These are phyloP conservation scores for Arvicanthis niloticus DNA, from an alignment of 2,113 vertebrate species.

Conservation along the genomic window DNA sequence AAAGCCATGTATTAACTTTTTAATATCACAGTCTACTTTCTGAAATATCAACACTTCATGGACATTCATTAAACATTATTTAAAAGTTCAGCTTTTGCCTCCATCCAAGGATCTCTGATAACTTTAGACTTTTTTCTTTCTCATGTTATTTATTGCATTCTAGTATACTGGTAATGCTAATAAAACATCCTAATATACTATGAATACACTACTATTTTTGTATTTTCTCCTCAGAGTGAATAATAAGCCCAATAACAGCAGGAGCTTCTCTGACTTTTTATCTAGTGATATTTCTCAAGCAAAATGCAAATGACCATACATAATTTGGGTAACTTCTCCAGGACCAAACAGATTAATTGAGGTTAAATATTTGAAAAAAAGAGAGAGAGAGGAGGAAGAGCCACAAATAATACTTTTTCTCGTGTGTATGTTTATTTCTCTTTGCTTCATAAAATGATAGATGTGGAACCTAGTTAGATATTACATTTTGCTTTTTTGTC, in stretches of 20 bases:
- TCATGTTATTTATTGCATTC: background rate
- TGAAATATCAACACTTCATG: background rate
- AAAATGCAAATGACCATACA: background rate
- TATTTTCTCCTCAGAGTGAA: background rate
- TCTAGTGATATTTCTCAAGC: background rate
- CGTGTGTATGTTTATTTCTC: background rate
- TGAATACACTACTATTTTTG: background rate
- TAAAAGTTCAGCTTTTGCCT: background rate
- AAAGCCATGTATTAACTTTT: background rate
- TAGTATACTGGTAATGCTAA: background rate
- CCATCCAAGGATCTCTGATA: background rate
- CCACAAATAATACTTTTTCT: background rate
- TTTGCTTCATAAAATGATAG: background rate
- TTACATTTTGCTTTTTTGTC: background rate
- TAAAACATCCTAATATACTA: background rate
- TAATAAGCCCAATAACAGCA: background rate
- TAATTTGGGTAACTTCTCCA: background rate
- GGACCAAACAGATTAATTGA: background rate
- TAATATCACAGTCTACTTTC: background rate
- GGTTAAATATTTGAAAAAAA: background rate
- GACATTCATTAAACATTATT: background rate
- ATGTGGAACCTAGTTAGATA: background rate
- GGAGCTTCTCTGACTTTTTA: background rate
- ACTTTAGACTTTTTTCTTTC: background rate
- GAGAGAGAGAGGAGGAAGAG: background rate